A percentile compares a stretch with the other conserved stretches of the same genome.
These are phyloP conservation scores for Chrysolina oricalcia DNA, from an alignment of 2,888 invertebrate species.

Conservation along the genomic window DNA sequence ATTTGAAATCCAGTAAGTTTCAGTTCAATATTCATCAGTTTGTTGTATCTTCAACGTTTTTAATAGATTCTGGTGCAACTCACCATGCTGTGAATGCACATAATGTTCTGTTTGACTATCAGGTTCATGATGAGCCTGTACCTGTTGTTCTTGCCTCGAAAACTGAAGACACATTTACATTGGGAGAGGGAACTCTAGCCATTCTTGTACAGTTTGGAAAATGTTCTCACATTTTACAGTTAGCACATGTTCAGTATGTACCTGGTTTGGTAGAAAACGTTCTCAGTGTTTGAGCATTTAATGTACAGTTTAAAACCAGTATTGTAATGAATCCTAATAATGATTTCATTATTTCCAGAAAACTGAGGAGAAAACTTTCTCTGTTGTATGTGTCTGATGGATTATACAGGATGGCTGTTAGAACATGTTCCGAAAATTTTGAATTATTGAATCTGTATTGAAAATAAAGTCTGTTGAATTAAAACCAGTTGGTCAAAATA, in stretches of 20 bases:
- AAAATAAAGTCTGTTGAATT: neutral
- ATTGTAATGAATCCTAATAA: slow-evolving; percentile 11
- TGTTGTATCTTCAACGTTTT: neutral
- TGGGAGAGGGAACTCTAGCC: neutral
- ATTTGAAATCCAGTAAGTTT: slow-evolving; percentile 10
- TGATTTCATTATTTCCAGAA: slow-evolving; percentile 3
- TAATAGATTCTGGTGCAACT: neutral
- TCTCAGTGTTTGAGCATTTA: neutral
- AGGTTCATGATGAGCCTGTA: neutral
- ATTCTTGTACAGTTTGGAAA: neutral
- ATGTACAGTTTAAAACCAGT: slow-evolving; percentile 13
- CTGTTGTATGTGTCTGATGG: too few relatives aligned
- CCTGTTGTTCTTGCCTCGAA: neutral
- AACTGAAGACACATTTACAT: slow-evolving; percentile 1
- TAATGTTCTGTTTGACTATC: neutral
- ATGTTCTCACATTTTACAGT: neutral
- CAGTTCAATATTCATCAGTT: slow-evolving; percentile 5
- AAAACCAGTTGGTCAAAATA: neutral
- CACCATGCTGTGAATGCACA: neutral
- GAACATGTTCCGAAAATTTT: too few relatives aligned
- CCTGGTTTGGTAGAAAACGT: neutral
- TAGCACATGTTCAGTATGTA: neutral
- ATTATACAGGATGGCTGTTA: too few relatives aligned
- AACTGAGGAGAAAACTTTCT: neutral
- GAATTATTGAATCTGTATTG: too few relatives aligned